Percentiles rank a stretch among this genome's conserved stretches.
Conservation (phyloP, 2,113 vertebrate genomes). For the Danio rerio region DNA sequence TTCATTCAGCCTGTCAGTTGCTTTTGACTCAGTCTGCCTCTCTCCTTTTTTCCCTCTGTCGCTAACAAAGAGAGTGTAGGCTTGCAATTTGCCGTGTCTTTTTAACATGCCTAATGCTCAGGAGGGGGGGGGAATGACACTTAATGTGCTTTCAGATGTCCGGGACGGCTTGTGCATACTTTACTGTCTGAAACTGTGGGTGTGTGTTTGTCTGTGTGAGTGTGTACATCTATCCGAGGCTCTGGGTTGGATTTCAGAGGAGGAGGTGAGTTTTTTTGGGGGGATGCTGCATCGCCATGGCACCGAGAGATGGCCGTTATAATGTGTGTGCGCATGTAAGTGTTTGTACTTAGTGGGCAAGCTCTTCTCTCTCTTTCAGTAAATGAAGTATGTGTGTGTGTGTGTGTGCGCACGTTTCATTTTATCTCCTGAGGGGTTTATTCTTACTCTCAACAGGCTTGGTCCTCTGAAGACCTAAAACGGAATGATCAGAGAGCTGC, state of each 20-base stretch:
- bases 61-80: conserved; percentile 55
- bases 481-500: conserved; percentile 34
- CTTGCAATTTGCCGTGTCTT: conserved; percentile 59
- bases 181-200: conserved; percentile 55
- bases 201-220: conserved; percentile 14
- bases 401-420: neutral
- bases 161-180: conserved; percentile 48
- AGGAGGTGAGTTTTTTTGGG: conserved; percentile 30
- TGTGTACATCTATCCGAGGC: conserved; percentile 32
- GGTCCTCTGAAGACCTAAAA: conserved; percentile 4
- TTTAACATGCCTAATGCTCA: conserved; percentile 63
- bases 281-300: conserved; percentile 58
- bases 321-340: conserved; percentile 23
- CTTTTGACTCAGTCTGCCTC: conserved; percentile 20
- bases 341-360: conserved; percentile 39
- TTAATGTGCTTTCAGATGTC: conserved; percentile 72
- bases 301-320: conserved; percentile 46
- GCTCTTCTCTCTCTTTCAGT: conserved; percentile 45
- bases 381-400: conserved; percentile 32
- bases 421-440: conserved; percentile 28
- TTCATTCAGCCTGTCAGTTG: conserved; percentile 16
- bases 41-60: conserved; percentile 35
- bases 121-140: conserved; percentile 62
- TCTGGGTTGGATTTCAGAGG: conserved; percentile 51
- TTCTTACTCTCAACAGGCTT: conserved; percentile 19